phyloP scores from a whole-genome alignment of 1,140 invertebrate genomes.

The Trialeurodes vaporariorum region DNA sequence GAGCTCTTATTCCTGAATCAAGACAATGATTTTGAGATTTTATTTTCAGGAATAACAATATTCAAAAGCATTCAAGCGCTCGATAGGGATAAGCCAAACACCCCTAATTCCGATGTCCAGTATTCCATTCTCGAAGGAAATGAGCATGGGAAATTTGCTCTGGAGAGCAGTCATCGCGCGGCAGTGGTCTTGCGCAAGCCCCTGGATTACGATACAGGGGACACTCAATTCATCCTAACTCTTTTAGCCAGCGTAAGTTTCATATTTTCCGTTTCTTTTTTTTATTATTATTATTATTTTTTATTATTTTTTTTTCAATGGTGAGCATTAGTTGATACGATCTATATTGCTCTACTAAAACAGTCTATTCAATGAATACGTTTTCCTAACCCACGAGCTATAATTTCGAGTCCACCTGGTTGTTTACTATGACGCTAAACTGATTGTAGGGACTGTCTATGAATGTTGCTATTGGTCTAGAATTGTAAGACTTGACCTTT shows the following conservation, averaged over 20 bases:
- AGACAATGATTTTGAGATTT: too few relatives aligned
- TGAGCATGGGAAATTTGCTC: constrained; percentile 56
- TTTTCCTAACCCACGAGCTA: too few relatives aligned
- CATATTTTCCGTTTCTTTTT: background rate
- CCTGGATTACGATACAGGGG: constrained; percentile 67
- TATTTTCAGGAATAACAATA: constrained; percentile 54
- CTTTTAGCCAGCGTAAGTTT: constrained; percentile 60
- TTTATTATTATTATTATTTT: too few relatives aligned
- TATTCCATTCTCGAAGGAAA: constrained; percentile 68
- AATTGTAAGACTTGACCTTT: too few relatives aligned
- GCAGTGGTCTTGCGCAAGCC: constrained; percentile 54
- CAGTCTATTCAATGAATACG: too few relatives aligned
- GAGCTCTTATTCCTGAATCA: too few relatives aligned
- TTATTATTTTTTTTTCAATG: background rate
- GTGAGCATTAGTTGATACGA: background rate
- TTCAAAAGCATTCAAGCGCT: constrained; percentile 66
- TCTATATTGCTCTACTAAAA: too few relatives aligned
- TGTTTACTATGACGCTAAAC: too few relatives aligned
- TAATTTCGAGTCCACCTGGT: too few relatives aligned
- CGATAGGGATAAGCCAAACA: constrained; percentile 75
- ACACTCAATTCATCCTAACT: constrained; percentile 58
- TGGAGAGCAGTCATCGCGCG: constrained; percentile 62
- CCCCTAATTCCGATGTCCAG: constrained; percentile 76
- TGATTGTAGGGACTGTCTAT: too few relatives aligned
- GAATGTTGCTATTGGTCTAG: too few relatives aligned